phyloP scores from a whole-genome alignment of 1,140 invertebrate genomes.

The Trichonephila clavipes region DNA sequence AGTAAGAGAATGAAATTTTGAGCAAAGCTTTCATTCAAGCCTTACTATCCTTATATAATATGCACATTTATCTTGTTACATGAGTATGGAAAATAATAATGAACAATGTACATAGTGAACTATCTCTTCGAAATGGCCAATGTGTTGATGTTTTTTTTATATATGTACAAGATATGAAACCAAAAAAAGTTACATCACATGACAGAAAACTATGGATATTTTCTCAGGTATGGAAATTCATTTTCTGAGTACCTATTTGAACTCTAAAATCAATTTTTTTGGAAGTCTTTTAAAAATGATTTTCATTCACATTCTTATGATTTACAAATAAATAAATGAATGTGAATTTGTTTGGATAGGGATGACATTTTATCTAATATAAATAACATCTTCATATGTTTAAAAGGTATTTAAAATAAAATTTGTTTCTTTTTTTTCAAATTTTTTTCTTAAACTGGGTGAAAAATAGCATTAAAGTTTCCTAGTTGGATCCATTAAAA shows the following conservation, averaged over 20 bases:
- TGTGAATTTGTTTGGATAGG: neutral
- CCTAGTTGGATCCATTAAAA: neutral
- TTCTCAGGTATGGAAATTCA: neutral
- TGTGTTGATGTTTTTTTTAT: neutral
- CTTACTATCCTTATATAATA: neutral
- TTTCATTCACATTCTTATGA: too few relatives aligned
- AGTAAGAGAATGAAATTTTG: neutral
- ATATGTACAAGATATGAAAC: neutral
- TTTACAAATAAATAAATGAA: neutral
- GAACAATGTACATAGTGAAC: constrained; percentile 21
- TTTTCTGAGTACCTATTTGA: neutral
- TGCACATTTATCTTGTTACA: neutral
- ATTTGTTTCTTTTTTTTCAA: neutral
- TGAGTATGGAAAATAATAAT: constrained; percentile 16
- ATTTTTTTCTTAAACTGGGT: neutral
- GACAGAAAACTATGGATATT: neutral
- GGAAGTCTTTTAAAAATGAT: neutral
- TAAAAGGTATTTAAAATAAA: too few relatives aligned
- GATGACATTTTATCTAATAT: neutral
- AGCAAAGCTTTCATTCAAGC: neutral
- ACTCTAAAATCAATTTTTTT: neutral
- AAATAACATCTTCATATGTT: neutral
- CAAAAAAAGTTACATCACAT: neutral
- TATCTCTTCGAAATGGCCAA: neutral
- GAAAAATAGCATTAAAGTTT: neutral